Conservation (phyloP, 2,113 vertebrate genomes). For the Labeo catla region DNA sequence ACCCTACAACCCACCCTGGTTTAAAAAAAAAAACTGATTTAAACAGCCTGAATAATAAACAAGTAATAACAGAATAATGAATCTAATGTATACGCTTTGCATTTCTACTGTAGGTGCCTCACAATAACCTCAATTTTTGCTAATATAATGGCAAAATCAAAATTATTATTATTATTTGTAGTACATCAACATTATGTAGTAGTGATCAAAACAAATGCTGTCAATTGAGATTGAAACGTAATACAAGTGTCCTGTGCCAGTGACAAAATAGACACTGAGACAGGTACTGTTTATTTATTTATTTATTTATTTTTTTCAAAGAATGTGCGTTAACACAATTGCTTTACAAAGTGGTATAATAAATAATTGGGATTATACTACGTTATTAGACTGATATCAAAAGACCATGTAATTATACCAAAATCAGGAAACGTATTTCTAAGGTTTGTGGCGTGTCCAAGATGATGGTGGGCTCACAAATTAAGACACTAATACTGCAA, state of each 20-base stretch:
- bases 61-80: too few species aligned
- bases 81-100: too few species aligned
- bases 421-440: constrained; percentile 1
- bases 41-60: too few species aligned
- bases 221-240: background rate
- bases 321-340: background rate
- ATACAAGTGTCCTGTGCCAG: background rate
- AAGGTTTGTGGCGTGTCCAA: background rate
- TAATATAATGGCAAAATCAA: too few species aligned
- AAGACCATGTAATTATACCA: background rate
- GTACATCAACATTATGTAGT: background rate
- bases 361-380: background rate
- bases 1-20: background rate
- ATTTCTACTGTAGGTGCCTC: too few species aligned
- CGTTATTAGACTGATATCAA: background rate
- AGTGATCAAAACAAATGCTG: background rate
- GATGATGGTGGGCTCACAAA: constrained; percentile 31
- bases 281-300: background rate
- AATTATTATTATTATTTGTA: background rate
- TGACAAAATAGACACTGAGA: too few species aligned
- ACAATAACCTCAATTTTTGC: background rate
- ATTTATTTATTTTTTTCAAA: background rate
- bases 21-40: background rate
- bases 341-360: background rate
- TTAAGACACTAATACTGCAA: constrained; percentile 39